Base-by-base conservation (phyloP, 37 sponge, comb jelly and placozoan genomes). In the Aplysina aerophoba region DNA sequence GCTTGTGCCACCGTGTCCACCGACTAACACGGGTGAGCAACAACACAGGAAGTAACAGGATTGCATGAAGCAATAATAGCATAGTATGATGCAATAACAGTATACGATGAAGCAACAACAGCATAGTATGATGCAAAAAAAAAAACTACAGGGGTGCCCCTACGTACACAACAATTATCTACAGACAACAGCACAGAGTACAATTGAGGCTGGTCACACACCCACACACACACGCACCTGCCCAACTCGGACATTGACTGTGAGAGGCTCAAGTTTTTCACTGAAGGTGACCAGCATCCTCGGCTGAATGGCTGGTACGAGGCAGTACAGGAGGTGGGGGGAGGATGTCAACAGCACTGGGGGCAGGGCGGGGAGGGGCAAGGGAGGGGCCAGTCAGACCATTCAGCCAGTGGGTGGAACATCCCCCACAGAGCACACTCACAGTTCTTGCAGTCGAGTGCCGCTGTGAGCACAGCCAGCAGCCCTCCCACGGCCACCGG, bases 271-370 rank as follows among this genome's bases (percentile, higher is more conserved):
- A 25, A 98, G 90, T 25, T 90, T 87, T 33, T 92, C 93, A 72
- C 94, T 91, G 35, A 96, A 92, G 0, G 96, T 94, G 55, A 96
- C 95, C 30, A 98, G 75, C 99, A 98, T 96, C 0, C 99, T 91
- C n/a, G 99, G 96, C 88, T 98, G 99, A 30, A 98, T 98, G 85
- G 99, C 99, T 0, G 95, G 92, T 0, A 90, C 89, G 44, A 98
- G 63, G 90, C 81, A 94, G 89, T 92, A 98, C 37, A 98, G 88
- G 73, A 98, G 78, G 74, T 98, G 96, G 89, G 93, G 95, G 27
- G 85, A 67, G 55, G 87, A 89, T 60, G 89, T 66, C 24, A 90
- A 85, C 36, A 91, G 81, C 30, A 84, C 94, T 94, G 65, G 25
- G 73, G 19, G 30, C 44, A 37, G 61, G 59, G 54, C 13, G 54